Evolutionary conservation across 2,888 invertebrate species (phyloP).

Genomic region (Sphecodes monilicornis): DNA sequence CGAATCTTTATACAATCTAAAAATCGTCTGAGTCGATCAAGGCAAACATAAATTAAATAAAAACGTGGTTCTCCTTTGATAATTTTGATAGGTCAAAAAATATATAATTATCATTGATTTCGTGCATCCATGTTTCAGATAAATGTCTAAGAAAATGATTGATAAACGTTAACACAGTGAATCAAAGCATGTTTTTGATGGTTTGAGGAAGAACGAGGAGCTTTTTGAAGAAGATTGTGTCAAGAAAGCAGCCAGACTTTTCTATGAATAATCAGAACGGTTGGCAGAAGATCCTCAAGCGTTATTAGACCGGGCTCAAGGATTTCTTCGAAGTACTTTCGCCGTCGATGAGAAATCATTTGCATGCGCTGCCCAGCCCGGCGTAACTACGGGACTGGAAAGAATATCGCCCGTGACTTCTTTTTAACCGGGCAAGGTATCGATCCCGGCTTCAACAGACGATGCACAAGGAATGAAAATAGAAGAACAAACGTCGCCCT

Average conservation of each 20-base stretch:
- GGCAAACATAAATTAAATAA: too few relatives aligned
- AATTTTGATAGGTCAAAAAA: too few relatives aligned
- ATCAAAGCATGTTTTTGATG: background rate
- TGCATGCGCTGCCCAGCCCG: background rate
- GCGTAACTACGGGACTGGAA: background rate
- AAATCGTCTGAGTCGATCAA: too few relatives aligned
- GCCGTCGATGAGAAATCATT: conserved; percentile 31
- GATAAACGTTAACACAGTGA: too few relatives aligned
- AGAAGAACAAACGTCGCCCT: conserved; percentile 11
- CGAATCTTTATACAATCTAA: too few relatives aligned
- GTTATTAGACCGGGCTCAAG: background rate
- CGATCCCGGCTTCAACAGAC: conserved; percentile 22
- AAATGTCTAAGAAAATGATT: too few relatives aligned
- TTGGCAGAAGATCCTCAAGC: background rate
- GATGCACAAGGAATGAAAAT: conserved; percentile 21
- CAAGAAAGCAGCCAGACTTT: background rate
- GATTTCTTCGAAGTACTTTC: conserved; percentile 10
- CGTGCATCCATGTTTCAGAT: too few relatives aligned
- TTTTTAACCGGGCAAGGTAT: conserved; percentile 22
- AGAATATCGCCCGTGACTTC: conserved; percentile 10
- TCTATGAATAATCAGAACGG: background rate
- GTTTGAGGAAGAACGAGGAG: background rate
- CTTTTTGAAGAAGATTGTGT: background rate
- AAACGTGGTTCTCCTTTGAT: too few relatives aligned
- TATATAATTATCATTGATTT: too few relatives aligned